Conservation (phyloP, 92 coral and sea anemone species). For the Desmophyllum pertusum region DNA sequence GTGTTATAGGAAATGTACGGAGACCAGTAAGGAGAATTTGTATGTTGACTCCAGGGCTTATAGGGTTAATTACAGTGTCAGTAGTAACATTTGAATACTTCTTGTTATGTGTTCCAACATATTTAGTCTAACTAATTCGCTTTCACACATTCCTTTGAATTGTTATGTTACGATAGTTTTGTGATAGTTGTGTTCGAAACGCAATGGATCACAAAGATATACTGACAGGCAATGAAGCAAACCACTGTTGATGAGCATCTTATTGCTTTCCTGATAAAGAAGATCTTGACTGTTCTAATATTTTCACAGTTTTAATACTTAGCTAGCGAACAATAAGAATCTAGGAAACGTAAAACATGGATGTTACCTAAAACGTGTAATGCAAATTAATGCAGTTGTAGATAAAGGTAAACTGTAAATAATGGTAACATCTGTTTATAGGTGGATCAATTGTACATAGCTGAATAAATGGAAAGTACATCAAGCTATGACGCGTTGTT, state of each 20-base stretch:
- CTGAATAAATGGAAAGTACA: neutral
- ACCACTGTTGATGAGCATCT: too few species aligned
- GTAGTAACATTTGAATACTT: neutral
- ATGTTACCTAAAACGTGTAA: neutral
- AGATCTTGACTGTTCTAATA: neutral
- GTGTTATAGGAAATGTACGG: neutral
- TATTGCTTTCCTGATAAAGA: too few species aligned
- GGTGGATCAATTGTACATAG: neutral
- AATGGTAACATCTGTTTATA: neutral
- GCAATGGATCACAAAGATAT: too few species aligned
- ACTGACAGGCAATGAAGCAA: too few species aligned
- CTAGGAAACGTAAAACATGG: neutral
- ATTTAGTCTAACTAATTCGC: neutral
- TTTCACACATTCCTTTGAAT: neutral
- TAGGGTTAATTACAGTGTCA: neutral
- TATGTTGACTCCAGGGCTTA: neutral
- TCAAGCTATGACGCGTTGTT: neutral
- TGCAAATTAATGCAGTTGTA: slow-evolving; percentile 8
- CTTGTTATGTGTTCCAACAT: neutral
- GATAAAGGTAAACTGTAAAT: slow-evolving; percentile 21
- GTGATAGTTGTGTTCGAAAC: neutral
- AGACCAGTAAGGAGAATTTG: neutral
- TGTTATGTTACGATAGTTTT: neutral
- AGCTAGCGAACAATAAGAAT: neutral
- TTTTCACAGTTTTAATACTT: neutral